A percentile compares a stretch with the other conserved stretches of the same genome.
These are phyloP conservation scores for Staurois parvus DNA, from an alignment of 2,797 vertebrate species.

Conservation along the genomic window DNA sequence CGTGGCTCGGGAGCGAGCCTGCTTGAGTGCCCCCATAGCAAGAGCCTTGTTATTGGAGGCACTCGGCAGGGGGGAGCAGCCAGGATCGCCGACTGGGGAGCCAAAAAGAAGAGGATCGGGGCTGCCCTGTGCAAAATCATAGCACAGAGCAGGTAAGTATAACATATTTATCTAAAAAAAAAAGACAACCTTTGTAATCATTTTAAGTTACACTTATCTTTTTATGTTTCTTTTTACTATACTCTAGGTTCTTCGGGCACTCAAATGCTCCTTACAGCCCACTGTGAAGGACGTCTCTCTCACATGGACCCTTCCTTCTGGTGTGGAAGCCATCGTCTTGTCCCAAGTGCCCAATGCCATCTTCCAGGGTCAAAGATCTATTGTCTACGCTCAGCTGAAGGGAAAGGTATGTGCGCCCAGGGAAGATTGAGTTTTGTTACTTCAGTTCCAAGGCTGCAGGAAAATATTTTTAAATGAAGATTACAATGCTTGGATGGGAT, in stretches of 20 bases:
- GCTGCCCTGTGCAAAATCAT: too few relatives aligned
- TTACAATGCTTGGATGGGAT: too few relatives aligned
- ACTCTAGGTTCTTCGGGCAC: slow-evolving; percentile 79
- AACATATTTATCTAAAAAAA: too few relatives aligned
- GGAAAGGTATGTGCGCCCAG: slow-evolving; percentile 64
- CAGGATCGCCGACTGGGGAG: too few relatives aligned
- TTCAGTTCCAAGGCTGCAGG: neutral
- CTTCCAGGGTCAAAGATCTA: slow-evolving; percentile 82
- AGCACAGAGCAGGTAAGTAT: too few relatives aligned
- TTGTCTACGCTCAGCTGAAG: slow-evolving; percentile 70
- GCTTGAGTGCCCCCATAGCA: too few relatives aligned
- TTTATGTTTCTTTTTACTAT: neutral
- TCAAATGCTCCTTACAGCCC: slow-evolving; percentile 80
- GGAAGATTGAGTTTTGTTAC: neutral
- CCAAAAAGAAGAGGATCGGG: too few relatives aligned
- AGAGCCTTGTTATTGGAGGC: too few relatives aligned
- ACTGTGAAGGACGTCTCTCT: slow-evolving; percentile 71
- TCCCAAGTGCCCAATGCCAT: slow-evolving; percentile 76
- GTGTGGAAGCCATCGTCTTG: slow-evolving; percentile 71
- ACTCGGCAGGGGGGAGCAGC: too few relatives aligned
- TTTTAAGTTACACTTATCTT: neutral
- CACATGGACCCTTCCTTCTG: slow-evolving; percentile 73
- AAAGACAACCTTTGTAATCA: too few relatives aligned
- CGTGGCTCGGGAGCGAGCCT: too few relatives aligned
- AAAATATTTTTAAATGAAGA: neutral